These are phyloP conservation scores for Dynastes maya DNA, from an alignment of 2,888 invertebrate species.

Conservation along the genomic window DNA sequence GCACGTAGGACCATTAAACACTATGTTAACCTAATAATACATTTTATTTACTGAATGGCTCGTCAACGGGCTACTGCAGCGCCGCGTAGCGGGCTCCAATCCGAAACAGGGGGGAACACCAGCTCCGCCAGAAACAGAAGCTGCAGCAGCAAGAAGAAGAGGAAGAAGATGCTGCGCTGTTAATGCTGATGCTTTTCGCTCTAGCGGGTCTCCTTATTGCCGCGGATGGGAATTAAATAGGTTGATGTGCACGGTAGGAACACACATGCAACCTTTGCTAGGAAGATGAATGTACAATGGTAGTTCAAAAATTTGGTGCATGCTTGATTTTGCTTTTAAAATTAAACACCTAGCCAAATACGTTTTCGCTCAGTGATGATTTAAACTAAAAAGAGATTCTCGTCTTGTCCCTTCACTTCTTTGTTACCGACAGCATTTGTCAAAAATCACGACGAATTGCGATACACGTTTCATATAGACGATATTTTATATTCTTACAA, in stretches of 20 bases:
- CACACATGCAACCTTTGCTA: constrained; percentile 40
- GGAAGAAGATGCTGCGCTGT: neutral
- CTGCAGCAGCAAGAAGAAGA: neutral
- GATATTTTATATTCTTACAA: too few species aligned
- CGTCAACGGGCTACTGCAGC: constrained; percentile 44
- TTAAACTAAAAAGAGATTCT: too few species aligned
- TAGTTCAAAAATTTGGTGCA: too few species aligned
- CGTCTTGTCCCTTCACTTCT: too few species aligned
- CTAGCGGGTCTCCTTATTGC: constrained; percentile 15
- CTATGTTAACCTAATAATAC: constrained; percentile 65
- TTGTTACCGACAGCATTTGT: too few species aligned
- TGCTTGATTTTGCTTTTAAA: too few species aligned
- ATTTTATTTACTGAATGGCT: constrained; percentile 63
- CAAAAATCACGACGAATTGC: too few species aligned
- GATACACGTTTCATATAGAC: too few species aligned
- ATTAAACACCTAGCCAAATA: too few species aligned
- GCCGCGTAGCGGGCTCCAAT: constrained; percentile 23
- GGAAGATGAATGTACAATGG: neutral
- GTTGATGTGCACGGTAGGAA: constrained; percentile 1
- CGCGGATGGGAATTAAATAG: constrained; percentile 31
- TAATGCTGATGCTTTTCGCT: constrained; percentile 7
- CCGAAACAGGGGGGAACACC: constrained; percentile 17
- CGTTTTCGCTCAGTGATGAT: too few species aligned
- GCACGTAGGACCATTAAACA: constrained; percentile 64
- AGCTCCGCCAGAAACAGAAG: neutral